Evolutionary conservation across 2,888 invertebrate genomes (phyloP), one percentile per base, ranked within the genome.

Genomic region (Tetramorium bicarinatum): DNA sequence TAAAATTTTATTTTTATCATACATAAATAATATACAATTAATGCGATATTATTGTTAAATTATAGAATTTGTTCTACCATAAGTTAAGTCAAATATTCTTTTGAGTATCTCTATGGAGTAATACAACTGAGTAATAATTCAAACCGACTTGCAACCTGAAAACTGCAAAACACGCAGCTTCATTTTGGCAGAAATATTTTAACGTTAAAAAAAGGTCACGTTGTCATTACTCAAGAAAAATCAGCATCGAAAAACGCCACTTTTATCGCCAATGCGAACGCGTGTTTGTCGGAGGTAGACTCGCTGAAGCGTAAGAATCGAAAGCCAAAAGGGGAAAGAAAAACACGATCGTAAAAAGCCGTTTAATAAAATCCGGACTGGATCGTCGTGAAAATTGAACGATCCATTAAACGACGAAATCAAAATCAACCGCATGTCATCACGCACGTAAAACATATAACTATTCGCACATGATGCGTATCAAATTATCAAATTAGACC

Each of bases 331-430:
- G 25, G 11, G 21, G 49, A 62, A 76, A 76, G 49, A 18, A 76
- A 75, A 76, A 76, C 18, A 49, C 21, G 49, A 9, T 18, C 15
- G 21, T 38, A 9, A 25, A 64, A 76, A 64, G 21, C 75, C 61
- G 34, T 62, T 76, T 64, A 64, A 76, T 52, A 76, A 64, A 76
- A 76, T 38, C 49, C 49, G 13, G 18, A 38, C 8, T 47, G n/a
- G 49, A 76, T 25, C n/a, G 18, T 21, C 15, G 15, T n/a, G 21
- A 38, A 76, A 56, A 67, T 67, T n/a, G 13, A 56, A 67, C 9
- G 9, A 29, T 56, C 54, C 67, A 44, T 77, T 67, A 67, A 77
- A 29, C 13, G 54, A 41, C 21, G 13, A 77, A 67, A 44, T 77
- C 29, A 21, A 66, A 67, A n/a, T 44, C 44, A n/a, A n/a, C 29